Evolutionary conservation across 2,797 vertebrate species (phyloP), one percentile per base, ranked within the genome.

Genomic region (Gambelia wislizenii): DNA sequence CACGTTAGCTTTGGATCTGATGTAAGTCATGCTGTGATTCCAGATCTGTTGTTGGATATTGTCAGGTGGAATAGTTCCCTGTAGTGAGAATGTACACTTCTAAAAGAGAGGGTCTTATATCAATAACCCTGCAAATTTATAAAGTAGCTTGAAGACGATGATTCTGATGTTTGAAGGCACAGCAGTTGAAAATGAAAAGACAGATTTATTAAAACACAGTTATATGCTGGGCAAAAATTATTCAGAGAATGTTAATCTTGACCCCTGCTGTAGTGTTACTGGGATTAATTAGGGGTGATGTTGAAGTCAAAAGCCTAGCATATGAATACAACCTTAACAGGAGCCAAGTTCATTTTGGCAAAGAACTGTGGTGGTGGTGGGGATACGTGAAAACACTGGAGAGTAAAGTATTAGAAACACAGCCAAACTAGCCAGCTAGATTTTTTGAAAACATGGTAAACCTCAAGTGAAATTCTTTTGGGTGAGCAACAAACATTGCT

Each of bases 331-430:
- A 87, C 54, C 14, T 39, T 78, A 67, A 79, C 9, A 87, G 47
- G n/a, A 39, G 85, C 76, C 76, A 42, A 85, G 36, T 47, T 69
- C 39, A 69, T 79, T 47, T 78, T 86, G 85, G 59, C 75, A 78
- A 78, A 16, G 33, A 79, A 52, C 13, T 52, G 42, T 10, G 1
- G 8, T 49, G 49, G 7, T 49, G 20, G 6, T 6, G 52, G 39
- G 25, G 56, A 69, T 67, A 39, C 30, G 49, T 30, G 16, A 33
- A 69, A 81, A 42, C 10, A 54, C 16, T 22, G 6, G 25, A 79
- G 25, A 52, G 27, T 69, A 30, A 70, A 87, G 10, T 42, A 44
- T 56, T 67, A 36, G 27, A 61, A 47, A 86, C 22, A 39, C 13
- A 36, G 61, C 3, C 36, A 54, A 42, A 36, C 13, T 42, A 86